phyloP scores from a whole-genome alignment of 2,113 vertebrate species.

The Rhea pennata region DNA sequence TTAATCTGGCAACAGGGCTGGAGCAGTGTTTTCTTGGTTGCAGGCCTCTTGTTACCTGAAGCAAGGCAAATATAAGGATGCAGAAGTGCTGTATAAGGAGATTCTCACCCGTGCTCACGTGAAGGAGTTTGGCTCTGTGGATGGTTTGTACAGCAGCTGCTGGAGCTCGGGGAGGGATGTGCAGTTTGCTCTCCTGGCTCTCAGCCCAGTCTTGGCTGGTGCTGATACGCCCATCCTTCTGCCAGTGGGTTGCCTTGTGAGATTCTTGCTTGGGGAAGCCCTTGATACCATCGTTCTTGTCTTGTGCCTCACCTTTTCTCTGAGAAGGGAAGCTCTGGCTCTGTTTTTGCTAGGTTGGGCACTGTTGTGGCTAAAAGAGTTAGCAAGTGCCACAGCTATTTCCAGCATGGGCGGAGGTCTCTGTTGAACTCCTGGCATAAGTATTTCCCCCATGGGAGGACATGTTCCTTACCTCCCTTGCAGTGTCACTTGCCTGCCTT shows the following conservation, averaged over 20 bases:
- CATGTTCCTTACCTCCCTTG: neutral
- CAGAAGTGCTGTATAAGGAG: conserved; percentile 96
- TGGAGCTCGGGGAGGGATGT: neutral
- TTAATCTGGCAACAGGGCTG: neutral
- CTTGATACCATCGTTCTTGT: neutral
- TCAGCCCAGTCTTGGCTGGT: neutral
- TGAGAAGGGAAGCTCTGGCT: neutral
- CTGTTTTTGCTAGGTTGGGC: neutral
- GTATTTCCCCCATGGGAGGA: neutral
- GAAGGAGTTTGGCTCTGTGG: conserved; percentile 98
- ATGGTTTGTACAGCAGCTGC: conserved; percentile 83
- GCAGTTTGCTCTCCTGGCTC: neutral
- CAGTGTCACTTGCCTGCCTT: neutral
- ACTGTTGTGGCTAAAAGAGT: neutral
- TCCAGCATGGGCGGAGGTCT: neutral
- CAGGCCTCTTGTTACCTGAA: conserved; percentile 98
- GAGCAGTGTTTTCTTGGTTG: conserved; percentile 12
- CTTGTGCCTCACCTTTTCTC: neutral
- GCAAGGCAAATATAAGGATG: conserved; percentile 96
- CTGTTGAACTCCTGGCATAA: neutral
- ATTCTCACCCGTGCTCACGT: conserved; percentile 97
- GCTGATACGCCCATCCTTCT: neutral
- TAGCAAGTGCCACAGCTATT: neutral
- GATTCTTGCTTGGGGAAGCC: neutral
- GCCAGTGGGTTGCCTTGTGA: neutral